Evolutionary conservation across 2,888 invertebrate genomes (phyloP), one percentile per base, ranked within the genome.

Genomic region (Pyrrhia umbra): DNA sequence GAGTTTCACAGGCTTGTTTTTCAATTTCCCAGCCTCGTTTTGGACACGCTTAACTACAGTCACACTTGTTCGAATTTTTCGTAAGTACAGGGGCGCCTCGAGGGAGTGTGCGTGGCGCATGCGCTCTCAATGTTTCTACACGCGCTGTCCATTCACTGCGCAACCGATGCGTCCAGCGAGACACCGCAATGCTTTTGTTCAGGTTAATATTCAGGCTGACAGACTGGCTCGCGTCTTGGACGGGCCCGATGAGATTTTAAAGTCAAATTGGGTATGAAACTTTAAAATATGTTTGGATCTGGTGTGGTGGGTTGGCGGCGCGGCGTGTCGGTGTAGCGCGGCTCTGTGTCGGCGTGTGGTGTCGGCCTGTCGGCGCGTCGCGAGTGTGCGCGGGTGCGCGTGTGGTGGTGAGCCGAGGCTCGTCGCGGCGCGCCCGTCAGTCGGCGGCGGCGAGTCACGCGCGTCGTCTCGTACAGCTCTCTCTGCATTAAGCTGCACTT

Each of bases 391-490:
- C 88, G 85, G 81, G 85, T 90, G 92, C 90, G 94, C 90, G 88
- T 90, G 91, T 92, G 92, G 87, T 90, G 86, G 92, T 92, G 88
- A 80, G 83, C 82, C 85, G 88, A 86, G 90, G 85, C 85, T 88
- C 89, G 91, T 84, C 89, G 91, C 92, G 91, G 92, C 91, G 92
- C 92, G 92, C 90, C 92, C 93, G 92, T 93, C 94, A 94, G 94
- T 94, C 92, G 93, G 91, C 93, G 93, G 90, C 92, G 90, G 92
- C 93, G 89, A 93, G 92, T 92, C 94, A 92, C 92, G 92, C 94
- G 92, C 90, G 93, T 92, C 91, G 94, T 92, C 89, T 91, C 88
- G 92, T 91, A 83, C 84, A 87, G 81, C 83, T 88, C 88, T 86
- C 85, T 85, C 84, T 70, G 88, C 79, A 81, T 79, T 85, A 79